Percentiles rank a stretch among this genome's conserved stretches.
phyloP scores from a whole-genome alignment of 2,113 vertebrate genomes.

The Neogobius melanostomus region DNA sequence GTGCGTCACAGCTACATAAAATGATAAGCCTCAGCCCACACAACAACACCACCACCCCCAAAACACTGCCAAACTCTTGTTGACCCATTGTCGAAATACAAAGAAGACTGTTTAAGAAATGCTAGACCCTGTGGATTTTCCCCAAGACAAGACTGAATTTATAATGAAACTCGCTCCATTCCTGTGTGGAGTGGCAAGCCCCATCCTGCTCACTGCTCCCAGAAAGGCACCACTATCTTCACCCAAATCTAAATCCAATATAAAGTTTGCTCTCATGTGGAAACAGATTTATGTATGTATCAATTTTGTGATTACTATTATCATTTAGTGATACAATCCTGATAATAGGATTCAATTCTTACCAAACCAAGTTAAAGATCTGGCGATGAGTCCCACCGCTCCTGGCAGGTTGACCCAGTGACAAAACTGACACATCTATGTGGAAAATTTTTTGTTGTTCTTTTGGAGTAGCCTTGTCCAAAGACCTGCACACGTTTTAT shows the following conservation, averaged over 20 bases:
- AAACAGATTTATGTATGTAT: neutral
- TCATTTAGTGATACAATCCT: neutral
- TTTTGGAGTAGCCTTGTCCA: too few relatives aligned
- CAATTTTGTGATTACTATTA: neutral
- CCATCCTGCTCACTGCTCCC: conserved; percentile 35
- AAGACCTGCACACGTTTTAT: too few relatives aligned
- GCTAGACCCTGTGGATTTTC: conserved; percentile 23
- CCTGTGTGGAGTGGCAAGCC: conserved; percentile 46
- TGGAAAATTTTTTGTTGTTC: too few relatives aligned
- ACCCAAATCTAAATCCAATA: conserved; percentile 11
- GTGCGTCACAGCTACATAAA: neutral
- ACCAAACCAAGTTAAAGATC: neutral
- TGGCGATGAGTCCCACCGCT: too few relatives aligned
- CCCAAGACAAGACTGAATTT: conserved; percentile 35
- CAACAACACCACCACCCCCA: conserved; percentile 13
- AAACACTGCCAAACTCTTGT: conserved; percentile 23
- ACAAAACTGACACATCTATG: too few relatives aligned
- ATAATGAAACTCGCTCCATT: conserved; percentile 45
- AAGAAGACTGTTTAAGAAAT: neutral
- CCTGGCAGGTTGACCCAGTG: too few relatives aligned
- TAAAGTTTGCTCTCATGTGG: neutral
- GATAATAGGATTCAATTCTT: neutral
- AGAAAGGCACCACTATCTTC: conserved; percentile 8
- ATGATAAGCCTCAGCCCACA: too few relatives aligned
- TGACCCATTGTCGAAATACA: conserved; percentile 25